Conservation (phyloP, 1,140 invertebrate species). For the Drosophila saltans region DNA sequence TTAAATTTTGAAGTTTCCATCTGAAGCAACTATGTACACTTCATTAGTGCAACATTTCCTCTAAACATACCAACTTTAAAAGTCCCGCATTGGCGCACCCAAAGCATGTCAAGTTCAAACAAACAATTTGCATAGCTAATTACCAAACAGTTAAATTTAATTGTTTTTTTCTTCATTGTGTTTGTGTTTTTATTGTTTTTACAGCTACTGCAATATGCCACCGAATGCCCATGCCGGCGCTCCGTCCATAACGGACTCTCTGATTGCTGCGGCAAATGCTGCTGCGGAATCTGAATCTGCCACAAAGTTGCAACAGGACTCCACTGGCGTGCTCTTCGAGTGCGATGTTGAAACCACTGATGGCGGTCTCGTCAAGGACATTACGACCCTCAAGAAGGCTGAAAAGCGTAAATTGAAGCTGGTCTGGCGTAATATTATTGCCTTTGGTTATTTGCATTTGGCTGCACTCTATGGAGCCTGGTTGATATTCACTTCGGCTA, state of each 20-base stretch:
- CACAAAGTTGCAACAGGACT: constrained; percentile 66
- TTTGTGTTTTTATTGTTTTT: constrained; percentile 8
- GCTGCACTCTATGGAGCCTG: constrained; percentile 93
- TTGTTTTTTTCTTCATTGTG: constrained; percentile 15
- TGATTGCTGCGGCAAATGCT: constrained; percentile 52
- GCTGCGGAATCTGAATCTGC: constrained; percentile 62
- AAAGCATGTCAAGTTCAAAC: constrained; percentile 73
- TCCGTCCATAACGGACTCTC: constrained; percentile 75
- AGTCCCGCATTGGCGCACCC: constrained; percentile 15
- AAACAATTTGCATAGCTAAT: constrained; percentile 59
- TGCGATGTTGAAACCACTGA: constrained; percentile 86
- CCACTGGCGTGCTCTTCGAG: constrained; percentile 87
- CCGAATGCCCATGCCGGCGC: constrained; percentile 77
- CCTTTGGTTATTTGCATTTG: constrained; percentile 93
- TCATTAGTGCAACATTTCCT: constrained; percentile 1
- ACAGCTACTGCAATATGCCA: constrained; percentile 70
- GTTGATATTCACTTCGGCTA: constrained; percentile 90
- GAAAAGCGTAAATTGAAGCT: constrained; percentile 85
- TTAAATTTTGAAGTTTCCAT: constrained; percentile 26
- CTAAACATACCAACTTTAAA: constrained; percentile 3
- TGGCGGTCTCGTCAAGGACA: constrained; percentile 83
- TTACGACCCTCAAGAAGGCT: constrained; percentile 82
- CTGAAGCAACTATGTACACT: neutral
- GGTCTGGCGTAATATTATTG: constrained; percentile 96
- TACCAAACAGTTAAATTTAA: constrained; percentile 35